Conservation (phyloP, 2,888 invertebrate species). For the Hyposoter dolosus region DNA sequence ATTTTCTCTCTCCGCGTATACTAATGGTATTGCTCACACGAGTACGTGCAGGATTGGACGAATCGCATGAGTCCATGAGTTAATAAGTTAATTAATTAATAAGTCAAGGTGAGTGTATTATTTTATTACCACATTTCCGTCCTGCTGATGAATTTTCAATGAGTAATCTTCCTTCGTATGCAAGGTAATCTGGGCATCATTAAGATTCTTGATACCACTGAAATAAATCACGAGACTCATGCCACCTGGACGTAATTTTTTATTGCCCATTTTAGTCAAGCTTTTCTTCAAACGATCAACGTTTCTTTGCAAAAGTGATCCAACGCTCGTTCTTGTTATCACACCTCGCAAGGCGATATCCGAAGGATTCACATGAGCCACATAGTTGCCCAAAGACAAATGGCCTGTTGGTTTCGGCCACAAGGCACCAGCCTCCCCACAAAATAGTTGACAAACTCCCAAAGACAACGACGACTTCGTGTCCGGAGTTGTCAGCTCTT, state of each 20-base stretch:
- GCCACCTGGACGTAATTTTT: constrained; percentile 67
- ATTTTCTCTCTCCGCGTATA: too few species aligned
- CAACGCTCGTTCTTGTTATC: constrained; percentile 80
- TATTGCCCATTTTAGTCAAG: constrained; percentile 67
- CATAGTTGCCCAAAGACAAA: constrained; percentile 86
- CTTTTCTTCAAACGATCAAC: constrained; percentile 75
- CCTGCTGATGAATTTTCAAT: constrained; percentile 71
- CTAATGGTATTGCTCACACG: too few species aligned
- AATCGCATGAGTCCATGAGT: background rate
- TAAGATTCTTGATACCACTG: constrained; percentile 62
- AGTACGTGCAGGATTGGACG: too few species aligned
- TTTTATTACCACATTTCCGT: constrained; percentile 69
- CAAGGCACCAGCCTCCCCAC: constrained; percentile 87
- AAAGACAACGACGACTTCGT: constrained; percentile 80
- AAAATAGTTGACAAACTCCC: constrained; percentile 88
- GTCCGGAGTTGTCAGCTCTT: constrained; percentile 74
- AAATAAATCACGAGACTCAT: constrained; percentile 73
- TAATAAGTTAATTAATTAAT: background rate
- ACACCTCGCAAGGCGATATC: constrained; percentile 85
- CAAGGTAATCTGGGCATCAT: constrained; percentile 84
- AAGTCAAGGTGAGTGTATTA: too few species aligned
- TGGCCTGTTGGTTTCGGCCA: constrained; percentile 89
- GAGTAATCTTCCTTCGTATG: constrained; percentile 88
- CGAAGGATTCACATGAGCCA: constrained; percentile 86
- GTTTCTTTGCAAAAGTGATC: constrained; percentile 73